phyloP scores from a whole-genome alignment of 2,797 vertebrate genomes.

The Anableps anableps region DNA sequence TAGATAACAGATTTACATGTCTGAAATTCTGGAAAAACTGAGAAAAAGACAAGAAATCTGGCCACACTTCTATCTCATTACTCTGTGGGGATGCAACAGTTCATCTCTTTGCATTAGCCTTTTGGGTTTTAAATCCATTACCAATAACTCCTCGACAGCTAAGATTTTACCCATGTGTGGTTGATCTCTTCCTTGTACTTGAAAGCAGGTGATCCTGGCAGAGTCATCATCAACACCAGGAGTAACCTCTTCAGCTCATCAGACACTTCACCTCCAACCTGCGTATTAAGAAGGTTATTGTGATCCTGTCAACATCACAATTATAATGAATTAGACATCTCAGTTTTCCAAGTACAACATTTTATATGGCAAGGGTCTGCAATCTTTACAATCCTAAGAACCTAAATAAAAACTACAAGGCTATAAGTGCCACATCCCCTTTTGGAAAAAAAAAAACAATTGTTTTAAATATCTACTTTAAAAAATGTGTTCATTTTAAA shows the following conservation, averaged over 20 bases:
- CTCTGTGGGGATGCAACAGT: neutral
- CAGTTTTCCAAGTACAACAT: neutral
- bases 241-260: conserved; percentile 71
- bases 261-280: conserved; percentile 71
- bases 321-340: neutral
- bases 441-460: neutral
- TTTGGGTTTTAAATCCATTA: neutral
- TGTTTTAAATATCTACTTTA: neutral
- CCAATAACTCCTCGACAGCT: neutral
- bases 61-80: neutral
- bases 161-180: conserved; percentile 56
- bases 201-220: conserved; percentile 81
- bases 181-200: conserved; percentile 66
- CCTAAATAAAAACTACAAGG: too few relatives aligned
- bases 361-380: neutral
- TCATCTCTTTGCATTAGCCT: neutral
- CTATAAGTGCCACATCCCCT: neutral
- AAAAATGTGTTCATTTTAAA: neutral
- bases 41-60: neutral
- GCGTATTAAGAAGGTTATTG: conserved; percentile 9
- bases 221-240: conserved; percentile 80
- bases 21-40: too few relatives aligned
- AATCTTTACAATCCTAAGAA: neutral
- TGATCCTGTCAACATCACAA: neutral
- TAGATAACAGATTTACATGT: neutral